Base-by-base conservation (phyloP, 2,113 vertebrate genomes). In the Psilopsiagon aurifrons region DNA sequence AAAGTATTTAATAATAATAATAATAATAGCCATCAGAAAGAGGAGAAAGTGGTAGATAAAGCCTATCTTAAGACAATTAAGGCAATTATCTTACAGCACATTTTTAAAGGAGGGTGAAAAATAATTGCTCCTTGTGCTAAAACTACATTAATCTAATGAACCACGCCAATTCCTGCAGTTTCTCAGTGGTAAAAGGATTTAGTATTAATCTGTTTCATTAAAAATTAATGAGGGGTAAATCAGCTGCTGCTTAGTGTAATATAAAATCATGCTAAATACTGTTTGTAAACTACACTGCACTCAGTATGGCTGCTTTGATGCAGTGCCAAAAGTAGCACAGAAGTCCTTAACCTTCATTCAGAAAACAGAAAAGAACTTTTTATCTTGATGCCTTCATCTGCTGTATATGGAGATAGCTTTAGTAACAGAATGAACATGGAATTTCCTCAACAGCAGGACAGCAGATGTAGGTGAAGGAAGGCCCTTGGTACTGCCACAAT, bases 221-320 rank as follows among this genome's bases (percentile, higher is more conserved):
- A 97, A 98, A 98, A 97, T 96, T 96, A 98, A 98, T 96, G 96
- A 97, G 43, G 92, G 86, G 83, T 96, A 95, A 96, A 97, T 97
- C 91, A 97, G 70, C 57, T 83, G 47, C 87, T 97, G 94, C 80
- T 98, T 96, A 97, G 82, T 77, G 64, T 90, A 97, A 90, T 33
- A 95, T 90, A 95, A 97, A 96, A 88, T 79, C 57, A 84, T 37
- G 29, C 83, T 97, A 93, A 97, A 94, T 88, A 74, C 51, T 94
- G 63, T 94, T 95, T 84, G 79, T 96, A 92, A 97, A 92, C 69
- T 29, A 59, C 67, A 75, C 54, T 86, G 52, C 37, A 24, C 51
- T 96, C 51, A 39, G 28, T 87, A 59, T 43, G 77, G 35, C 31
- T 96, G 63, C 70, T 95, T 81, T 90, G 84, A 96, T 92, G 69